Conservation (phyloP, 2,113 vertebrate genomes). For the Vireo altiloquus region DNA sequence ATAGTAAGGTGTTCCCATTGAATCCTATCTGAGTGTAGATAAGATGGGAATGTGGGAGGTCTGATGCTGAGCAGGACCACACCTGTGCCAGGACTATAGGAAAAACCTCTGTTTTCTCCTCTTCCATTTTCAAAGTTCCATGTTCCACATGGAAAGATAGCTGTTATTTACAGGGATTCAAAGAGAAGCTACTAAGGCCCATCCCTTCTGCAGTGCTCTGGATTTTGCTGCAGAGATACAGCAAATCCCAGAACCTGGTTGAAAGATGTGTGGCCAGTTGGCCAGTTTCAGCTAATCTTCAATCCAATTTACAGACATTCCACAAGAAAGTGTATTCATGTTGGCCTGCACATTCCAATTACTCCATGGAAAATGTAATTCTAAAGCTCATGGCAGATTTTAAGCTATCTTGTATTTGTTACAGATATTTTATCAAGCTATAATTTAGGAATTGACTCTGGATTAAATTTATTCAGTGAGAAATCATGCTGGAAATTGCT, state of each 20-base stretch:
- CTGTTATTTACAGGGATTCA: neutral
- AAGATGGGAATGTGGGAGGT: neutral
- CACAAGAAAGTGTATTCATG: neutral
- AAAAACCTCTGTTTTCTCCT: neutral
- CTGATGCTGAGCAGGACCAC: neutral
- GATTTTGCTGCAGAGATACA: neutral
- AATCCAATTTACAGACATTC: neutral
- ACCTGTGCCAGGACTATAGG: neutral
- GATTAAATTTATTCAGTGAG: neutral
- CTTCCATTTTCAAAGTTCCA: neutral
- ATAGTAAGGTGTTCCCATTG: neutral
- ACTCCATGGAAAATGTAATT: neutral
- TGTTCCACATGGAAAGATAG: neutral
- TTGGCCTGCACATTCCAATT: neutral
- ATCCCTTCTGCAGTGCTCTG: neutral
- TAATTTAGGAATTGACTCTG: neutral
- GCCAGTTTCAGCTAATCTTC: neutral
- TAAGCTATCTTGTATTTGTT: neutral
- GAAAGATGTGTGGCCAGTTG: neutral
- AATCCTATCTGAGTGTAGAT: neutral
- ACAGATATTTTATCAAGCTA: neutral
- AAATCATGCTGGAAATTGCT: neutral
- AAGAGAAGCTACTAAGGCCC: neutral
- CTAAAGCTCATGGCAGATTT: neutral
- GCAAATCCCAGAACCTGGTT: neutral